Percentiles rank a stretch among this genome's conserved stretches.
Conservation (phyloP, 1,140 invertebrate genomes). For the Dendrolimus kikuchii region DNA sequence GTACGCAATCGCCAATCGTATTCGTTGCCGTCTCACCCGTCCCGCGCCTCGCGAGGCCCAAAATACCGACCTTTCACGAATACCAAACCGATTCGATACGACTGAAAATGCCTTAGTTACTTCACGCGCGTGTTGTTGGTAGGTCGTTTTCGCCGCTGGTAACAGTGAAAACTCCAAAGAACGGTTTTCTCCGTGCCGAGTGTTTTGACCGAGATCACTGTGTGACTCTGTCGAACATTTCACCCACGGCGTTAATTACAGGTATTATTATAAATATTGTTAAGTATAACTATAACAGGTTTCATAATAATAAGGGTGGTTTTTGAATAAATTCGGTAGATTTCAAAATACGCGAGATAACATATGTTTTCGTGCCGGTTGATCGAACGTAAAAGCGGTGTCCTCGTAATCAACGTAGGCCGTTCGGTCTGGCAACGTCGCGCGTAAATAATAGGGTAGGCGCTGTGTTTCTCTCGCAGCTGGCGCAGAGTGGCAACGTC, state of each 20-base stretch:
- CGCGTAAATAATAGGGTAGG: constrained; percentile 73
- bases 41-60: constrained; percentile 48
- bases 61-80: constrained; percentile 67
- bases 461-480: constrained; percentile 66
- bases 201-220: not conserved
- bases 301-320: constrained; percentile 4
- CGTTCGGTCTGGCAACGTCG: constrained; percentile 71
- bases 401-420: constrained; percentile 72
- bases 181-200: not conserved
- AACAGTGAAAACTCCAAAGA: constrained; percentile 26
- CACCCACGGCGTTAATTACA: too few relatives aligned
- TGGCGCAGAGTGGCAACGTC: constrained; percentile 59
- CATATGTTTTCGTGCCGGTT: constrained; percentile 40
- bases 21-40: constrained; percentile 18
- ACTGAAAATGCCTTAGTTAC: constrained; percentile 71
- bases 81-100: constrained; percentile 64
- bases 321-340: constrained; percentile 4
- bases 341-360: constrained; percentile 20
- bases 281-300: too few relatives aligned
- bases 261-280: too few relatives aligned
- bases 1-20: constrained; percentile 47
- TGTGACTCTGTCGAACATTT: too few relatives aligned
- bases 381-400: constrained; percentile 70
- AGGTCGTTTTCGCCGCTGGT: constrained; percentile 47
- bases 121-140: constrained; percentile 48